Percentiles rank a stretch among this genome's conserved stretches.
phyloP scores from a whole-genome alignment of 2,797 vertebrate species.

The Chlorospingus flavigularis region DNA sequence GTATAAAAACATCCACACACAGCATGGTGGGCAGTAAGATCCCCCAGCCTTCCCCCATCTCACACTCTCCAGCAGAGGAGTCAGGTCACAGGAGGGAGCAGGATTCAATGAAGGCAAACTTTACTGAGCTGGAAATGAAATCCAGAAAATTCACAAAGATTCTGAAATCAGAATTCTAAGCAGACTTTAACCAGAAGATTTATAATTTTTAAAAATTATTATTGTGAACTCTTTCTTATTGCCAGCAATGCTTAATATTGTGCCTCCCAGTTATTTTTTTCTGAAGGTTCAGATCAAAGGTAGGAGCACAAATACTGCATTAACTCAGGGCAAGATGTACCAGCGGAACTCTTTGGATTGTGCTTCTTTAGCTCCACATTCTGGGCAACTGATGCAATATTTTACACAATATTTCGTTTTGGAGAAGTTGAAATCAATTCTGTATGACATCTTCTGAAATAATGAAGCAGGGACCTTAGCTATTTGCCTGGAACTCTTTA shows the following conservation, averaged over 20 bases:
- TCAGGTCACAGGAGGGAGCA: background rate
- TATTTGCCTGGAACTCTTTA: background rate
- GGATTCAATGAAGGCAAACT: background rate
- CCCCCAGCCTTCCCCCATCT: background rate
- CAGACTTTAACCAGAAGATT: background rate
- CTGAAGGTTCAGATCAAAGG: background rate
- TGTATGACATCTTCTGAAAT: background rate
- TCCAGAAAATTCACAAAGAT: background rate
- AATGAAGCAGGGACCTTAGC: background rate
- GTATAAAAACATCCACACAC: background rate
- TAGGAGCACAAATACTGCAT: background rate
- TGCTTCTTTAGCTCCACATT: constrained; percentile 28
- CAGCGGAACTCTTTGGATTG: background rate
- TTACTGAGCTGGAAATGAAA: background rate
- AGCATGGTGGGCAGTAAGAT: background rate
- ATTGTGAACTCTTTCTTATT: background rate
- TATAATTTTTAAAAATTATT: background rate
- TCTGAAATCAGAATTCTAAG: background rate
- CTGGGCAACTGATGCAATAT: constrained; percentile 1
- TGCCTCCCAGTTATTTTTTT: background rate
- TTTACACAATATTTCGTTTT: background rate
- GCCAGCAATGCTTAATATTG: background rate
- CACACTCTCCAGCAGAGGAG: background rate
- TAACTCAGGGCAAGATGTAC: background rate
- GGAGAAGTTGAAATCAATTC: background rate